Evolutionary conservation across 2,888 invertebrate genomes (phyloP), one percentile per base, ranked within the genome.

Genomic region (Anoncus sp.): DNA sequence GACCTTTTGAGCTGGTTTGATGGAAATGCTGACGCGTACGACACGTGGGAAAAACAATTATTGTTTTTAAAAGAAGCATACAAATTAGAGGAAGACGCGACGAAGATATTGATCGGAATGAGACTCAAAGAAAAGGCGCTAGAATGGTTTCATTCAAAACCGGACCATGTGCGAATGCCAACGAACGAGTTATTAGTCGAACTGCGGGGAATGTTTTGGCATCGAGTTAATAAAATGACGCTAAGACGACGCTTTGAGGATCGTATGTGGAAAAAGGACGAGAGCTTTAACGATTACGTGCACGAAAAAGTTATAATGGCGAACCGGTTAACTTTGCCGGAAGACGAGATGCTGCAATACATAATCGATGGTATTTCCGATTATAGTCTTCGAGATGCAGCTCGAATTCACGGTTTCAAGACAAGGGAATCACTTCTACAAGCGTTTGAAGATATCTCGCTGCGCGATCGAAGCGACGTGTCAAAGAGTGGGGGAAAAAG

Each of bases 331-430:
- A 63, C 74, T 1, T 71, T 81, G 4, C 55, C 66, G 18, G 75
- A 82, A 10, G 72, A 73, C 9, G 79, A 82, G 18, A 49, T 77
- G 6, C 51, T 77, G 24, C 76, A 77, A 24, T 62, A 75, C 14
- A 12, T 82, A 1, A 53, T 82, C 3, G 69, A 73, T 0, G 78
- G 82, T 4, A 82, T 79, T 18, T 76, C 78, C 1, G 81, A 81
- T 35, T 31, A 22, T 9, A 18, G 12, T 12, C 16, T 81, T 35
- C 67, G 75, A 10, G 62, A 81, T 35, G 57, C 66, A 12, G 81
- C 81, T 7, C 59, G 63, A 22, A 69, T 80, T 20, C 77, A 78
- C 14, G 51, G 81, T 1, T 82, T 82, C 27, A 38, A 12, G 7
- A 57, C 55, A 1, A 49, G 60, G 0, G 65, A 60, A 7, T n/a